Evolutionary conservation across 2,888 invertebrate genomes (phyloP), one percentile per base, ranked within the genome.

Genomic region (Pseudoips prasinana): DNA sequence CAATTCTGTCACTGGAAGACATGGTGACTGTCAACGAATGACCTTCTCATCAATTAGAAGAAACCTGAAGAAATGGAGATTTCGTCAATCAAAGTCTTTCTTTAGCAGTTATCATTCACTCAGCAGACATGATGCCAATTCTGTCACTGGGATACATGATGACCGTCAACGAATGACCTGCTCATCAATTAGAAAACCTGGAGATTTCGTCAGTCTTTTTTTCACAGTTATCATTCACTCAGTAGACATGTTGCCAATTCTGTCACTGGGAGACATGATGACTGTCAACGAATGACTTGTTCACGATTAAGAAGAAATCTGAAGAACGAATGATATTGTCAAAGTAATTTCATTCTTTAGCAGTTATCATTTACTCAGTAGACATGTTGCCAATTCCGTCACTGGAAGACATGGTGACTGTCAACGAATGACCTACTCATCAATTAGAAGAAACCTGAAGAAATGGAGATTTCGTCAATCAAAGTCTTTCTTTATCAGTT

Each of bases 211-310:
- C 3, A 7, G 9, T 37, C 22, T 10, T 7, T 26, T n/a, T 25
- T 10, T 29, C 19, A 8, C 5, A 33, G 29, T 29, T 20, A 10
- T 33, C 25, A 33, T 23, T 27, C 28, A 17, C 33, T 33, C 33
- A 36, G 40, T 33, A 29, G 62, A 56, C 53, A 58, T 40, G 55
- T 58, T 26, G 24, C 4, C 25, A 11, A 24, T 33, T 56, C 50
- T 14, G 20, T 20, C 20, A 20, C 7, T 7, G 7, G 3, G 2
- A 20, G 3, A 7, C n/a, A 5, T n/a, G 7, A n/a, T n/a, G n/a
- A n/a, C n/a, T n/a, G n/a, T n/a, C n/a, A n/a, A n/a, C n/a, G n/a
- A n/a, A n/a, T n/a, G n/a, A n/a, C n/a, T n/a, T n/a, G n/a, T n/a
- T n/a, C n/a, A n/a, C n/a, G n/a, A n/a, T n/a, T n/a, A n/a, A n/a